Evolutionary conservation across 2,113 vertebrate genomes (phyloP).

Genomic region (Cyanistes caeruleus): DNA sequence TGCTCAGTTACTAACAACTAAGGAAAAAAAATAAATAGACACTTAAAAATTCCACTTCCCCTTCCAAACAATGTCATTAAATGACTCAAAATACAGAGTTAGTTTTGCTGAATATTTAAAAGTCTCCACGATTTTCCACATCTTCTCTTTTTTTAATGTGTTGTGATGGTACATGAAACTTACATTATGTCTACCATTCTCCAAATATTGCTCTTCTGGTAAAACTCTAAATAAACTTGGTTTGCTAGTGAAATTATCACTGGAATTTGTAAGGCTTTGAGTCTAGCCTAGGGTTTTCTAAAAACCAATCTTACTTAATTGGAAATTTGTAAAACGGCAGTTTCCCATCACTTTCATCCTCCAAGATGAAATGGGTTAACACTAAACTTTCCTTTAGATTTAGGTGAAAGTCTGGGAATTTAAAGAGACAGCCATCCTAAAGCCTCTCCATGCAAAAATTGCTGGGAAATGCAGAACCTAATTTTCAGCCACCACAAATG

Average conservation of each 20-base stretch:
- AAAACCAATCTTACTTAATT: neutral
- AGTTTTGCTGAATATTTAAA: neutral
- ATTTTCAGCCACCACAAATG: conserved; percentile 2
- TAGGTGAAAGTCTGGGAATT: neutral
- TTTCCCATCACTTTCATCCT: neutral
- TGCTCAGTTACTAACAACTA: neutral
- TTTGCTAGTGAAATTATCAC: neutral
- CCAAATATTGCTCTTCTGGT: neutral
- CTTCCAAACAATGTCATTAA: neutral
- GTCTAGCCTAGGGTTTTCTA: neutral
- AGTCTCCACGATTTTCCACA: neutral
- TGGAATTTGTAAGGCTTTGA: neutral
- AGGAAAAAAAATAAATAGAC: neutral
- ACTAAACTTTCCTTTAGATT: neutral
- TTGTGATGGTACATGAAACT: neutral
- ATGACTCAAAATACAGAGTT: neutral
- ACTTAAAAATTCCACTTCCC: neutral
- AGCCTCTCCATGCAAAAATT: neutral
- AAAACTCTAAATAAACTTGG: neutral
- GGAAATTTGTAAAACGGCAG: neutral
- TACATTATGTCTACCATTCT: neutral
- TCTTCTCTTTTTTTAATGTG: neutral
- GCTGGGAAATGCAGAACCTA: neutral
- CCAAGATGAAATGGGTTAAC: neutral
- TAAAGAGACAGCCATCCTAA: neutral